These are phyloP conservation scores for Chaunax sp. DNA, from an alignment of 2,797 vertebrate species.

Conservation along the genomic window DNA sequence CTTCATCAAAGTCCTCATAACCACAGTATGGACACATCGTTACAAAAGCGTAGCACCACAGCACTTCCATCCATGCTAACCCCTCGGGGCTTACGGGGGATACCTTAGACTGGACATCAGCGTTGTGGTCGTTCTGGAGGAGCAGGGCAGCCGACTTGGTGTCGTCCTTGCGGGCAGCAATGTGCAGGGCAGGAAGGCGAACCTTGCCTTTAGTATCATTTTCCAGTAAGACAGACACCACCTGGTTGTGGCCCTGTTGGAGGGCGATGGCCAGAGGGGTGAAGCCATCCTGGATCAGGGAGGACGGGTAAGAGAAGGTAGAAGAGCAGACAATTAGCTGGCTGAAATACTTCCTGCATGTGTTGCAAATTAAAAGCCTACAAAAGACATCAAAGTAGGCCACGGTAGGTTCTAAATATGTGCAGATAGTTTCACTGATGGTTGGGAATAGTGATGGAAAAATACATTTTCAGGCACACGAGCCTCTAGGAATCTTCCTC, in stretches of 20 bases:
- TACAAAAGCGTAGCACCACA: constrained; percentile 35
- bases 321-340: too few relatives aligned
- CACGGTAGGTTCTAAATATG: too few relatives aligned
- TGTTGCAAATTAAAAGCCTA: too few relatives aligned
- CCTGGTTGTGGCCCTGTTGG: constrained; percentile 98
- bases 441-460: background rate
- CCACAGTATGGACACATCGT: constrained; percentile 23
- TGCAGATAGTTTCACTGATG: too few relatives aligned
- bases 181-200: constrained; percentile 94
- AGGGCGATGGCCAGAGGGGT: constrained; percentile 97
- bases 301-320: background rate
- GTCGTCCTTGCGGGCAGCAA: constrained; percentile 97
- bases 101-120: constrained; percentile 98
- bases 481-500: too few relatives aligned
- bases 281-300: constrained; percentile 90
- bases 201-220: constrained; percentile 99
- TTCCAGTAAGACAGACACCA: constrained; percentile 95
- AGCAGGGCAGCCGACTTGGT: constrained; percentile 97
- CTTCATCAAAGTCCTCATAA: background rate
- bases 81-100: background rate
- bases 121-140: constrained; percentile 98
- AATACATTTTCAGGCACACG: background rate
- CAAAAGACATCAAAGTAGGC: too few relatives aligned
- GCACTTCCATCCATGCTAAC: constrained; percentile 29
- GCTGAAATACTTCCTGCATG: too few relatives aligned